Conservation (phyloP, 2,113 vertebrate species). For the Heloderma charlesbogerti region DNA sequence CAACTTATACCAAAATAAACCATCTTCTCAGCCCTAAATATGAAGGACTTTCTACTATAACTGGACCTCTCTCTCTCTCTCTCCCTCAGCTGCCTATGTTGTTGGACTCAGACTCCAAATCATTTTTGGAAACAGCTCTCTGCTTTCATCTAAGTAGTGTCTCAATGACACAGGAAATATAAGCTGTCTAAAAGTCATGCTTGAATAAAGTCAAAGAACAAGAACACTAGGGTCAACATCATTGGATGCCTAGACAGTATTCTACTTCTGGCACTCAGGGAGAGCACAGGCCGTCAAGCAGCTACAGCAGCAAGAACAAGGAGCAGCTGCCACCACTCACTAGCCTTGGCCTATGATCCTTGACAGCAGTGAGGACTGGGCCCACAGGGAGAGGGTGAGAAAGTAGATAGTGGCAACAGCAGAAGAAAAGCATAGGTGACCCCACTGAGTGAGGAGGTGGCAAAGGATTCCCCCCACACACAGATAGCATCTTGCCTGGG, state of each 20-base stretch:
- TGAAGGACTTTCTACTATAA: constrained; percentile 26
- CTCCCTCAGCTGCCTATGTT: constrained; percentile 28
- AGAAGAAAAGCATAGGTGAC: neutral
- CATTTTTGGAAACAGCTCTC: constrained; percentile 22
- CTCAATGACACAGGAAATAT: constrained; percentile 26
- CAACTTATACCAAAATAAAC: constrained; percentile 45
- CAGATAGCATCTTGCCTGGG: neutral
- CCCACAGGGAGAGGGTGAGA: neutral
- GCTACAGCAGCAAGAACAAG: neutral
- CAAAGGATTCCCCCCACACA: neutral
- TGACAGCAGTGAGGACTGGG: neutral
- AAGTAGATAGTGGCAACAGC: neutral
- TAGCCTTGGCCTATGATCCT: neutral
- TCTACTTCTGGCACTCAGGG: neutral
- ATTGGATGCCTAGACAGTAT: neutral
- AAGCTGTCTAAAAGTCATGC: constrained; percentile 10
- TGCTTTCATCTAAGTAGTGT: neutral
- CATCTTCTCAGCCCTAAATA: constrained; percentile 18
- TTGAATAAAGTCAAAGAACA: constrained; percentile 9
- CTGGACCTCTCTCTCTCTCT: too few species aligned
- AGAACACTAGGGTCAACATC: neutral
- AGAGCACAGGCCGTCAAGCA: neutral
- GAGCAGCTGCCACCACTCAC: neutral
- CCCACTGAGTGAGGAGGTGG: neutral
- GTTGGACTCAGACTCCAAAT: constrained; percentile 25